Evolutionary conservation across 2,113 vertebrate genomes (phyloP), one percentile per base, ranked within the genome.

Genomic region (Brachyhypopomus occidentalis): DNA sequence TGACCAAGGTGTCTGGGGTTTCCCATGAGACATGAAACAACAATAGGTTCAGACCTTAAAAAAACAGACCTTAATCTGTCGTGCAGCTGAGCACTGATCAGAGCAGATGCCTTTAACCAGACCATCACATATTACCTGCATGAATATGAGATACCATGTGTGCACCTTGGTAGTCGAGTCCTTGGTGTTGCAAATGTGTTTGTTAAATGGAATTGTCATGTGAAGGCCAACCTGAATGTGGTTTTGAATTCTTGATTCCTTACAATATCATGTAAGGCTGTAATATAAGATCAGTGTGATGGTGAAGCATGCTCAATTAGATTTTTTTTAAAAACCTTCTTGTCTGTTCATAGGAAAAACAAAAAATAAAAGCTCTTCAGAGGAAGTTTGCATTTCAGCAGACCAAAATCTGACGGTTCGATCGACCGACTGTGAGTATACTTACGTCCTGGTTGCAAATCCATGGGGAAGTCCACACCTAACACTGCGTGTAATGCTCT

Each of bases 391-490:
- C 25, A n/a, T 41, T 27, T 41, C 77, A 27, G 7, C 55, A 20
- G 55, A 11, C 5, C 30, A n/a, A 14, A 17, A 60, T 25, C 66
- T 27, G 55, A 72, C 5, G 9, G 8, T 72, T 0, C 60, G 55
- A 1, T 72, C 56, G 11, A 36, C 55, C n/a, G 69, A 72, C 19
- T 11, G 78, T 79, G 48, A 79, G 78, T 72, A 52, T 2, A 2
- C 17, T 14, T 79, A 34, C 25, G 7, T 20, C 16, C 2, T 77
- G 0, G 0, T 11, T 27, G 22, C 25, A 45, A 23, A 36, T 22
- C 17, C 5, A 8, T 11, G 48, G 48, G 48, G 22, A n/a, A 59
- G 9, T 14, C 45, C 45, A 52, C 12, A 11, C 12, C n/a, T 36
- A 74, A 59, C 72, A 36, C 19, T 11, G 9, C 12, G 45, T 52